Percentiles rank a stretch among this genome's conserved stretches.
Conservation (phyloP, 1,140 invertebrate genomes). For the Anadara kagoshimensis region DNA sequence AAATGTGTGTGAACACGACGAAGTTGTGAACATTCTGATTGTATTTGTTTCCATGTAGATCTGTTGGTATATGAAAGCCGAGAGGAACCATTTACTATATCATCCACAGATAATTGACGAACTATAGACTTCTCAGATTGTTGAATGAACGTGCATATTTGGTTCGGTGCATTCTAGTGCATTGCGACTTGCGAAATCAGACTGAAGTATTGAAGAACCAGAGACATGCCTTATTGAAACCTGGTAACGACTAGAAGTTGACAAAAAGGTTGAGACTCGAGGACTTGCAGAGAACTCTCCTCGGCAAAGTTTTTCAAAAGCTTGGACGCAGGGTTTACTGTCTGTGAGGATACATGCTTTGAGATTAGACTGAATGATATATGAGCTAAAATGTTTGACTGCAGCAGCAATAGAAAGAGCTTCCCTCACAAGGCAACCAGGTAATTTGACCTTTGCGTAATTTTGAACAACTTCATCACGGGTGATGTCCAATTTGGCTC, state of each 20-base stretch:
- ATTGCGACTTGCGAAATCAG: slow-evolving; percentile 45
- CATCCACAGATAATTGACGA: background rate
- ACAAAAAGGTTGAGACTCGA: slow-evolving; percentile 32
- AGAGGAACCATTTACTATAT: background rate
- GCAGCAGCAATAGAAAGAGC: slow-evolving; percentile 31
- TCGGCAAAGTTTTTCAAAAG: slow-evolving; percentile 37
- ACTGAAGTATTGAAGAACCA: slow-evolving; percentile 29
- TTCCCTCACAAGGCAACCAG: slow-evolving; percentile 40
- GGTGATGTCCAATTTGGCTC: slow-evolving; percentile 37
- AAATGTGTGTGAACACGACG: slow-evolving; percentile 3
- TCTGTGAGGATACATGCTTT: slow-evolving; percentile 37
- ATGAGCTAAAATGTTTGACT: slow-evolving; percentile 38
- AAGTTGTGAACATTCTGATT: slow-evolving; percentile 9
- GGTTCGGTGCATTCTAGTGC: slow-evolving; percentile 21
- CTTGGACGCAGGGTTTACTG: slow-evolving; percentile 42
- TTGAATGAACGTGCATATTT: slow-evolving; percentile 1
- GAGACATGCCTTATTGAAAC: slow-evolving; percentile 28
- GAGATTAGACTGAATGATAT: slow-evolving; percentile 35
- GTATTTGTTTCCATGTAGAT: slow-evolving; percentile 13
- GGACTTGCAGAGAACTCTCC: slow-evolving; percentile 47
- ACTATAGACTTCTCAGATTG: slow-evolving; percentile 5
- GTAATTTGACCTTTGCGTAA: slow-evolving; percentile 16
- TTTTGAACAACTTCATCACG: slow-evolving; percentile 22
- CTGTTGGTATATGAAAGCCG: slow-evolving; percentile 5
- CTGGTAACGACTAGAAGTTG: slow-evolving; percentile 36